These are phyloP conservation scores for Paramormyrops hopkinsi DNA, from an alignment of 2,797 vertebrate species.

Conservation along the genomic window DNA sequence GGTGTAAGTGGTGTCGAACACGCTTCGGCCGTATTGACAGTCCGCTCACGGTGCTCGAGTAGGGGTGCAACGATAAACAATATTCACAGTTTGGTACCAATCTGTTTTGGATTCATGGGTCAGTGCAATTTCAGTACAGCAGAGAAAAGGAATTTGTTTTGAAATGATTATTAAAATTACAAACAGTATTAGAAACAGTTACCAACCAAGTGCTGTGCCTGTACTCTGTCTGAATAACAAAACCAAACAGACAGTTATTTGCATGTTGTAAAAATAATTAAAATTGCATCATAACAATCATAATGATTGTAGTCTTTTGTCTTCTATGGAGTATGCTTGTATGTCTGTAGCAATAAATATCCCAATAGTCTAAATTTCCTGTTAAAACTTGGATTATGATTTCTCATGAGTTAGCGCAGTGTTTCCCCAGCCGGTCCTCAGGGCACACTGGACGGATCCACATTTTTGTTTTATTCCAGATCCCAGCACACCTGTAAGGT, in stretches of 20 bases:
- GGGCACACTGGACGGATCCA: neutral
- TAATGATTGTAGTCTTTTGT: neutral
- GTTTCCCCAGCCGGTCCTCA: neutral
- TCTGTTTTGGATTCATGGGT: neutral
- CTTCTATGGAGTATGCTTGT: neutral
- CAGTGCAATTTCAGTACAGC: neutral
- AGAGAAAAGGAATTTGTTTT: neutral
- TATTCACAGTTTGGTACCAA: neutral
- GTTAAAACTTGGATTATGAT: neutral
- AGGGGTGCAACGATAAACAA: neutral
- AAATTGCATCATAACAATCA: neutral
- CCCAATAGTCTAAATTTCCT: neutral
- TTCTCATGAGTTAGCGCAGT: neutral
- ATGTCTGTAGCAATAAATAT: neutral
- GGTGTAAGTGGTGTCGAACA: neutral
- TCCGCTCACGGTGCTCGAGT: neutral
- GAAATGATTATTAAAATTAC: neutral
- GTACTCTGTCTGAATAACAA: neutral
- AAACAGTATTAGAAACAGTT: neutral
- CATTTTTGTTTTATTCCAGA: neutral
- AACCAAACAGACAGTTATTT: neutral
- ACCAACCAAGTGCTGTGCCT: neutral
- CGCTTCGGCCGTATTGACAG: neutral
- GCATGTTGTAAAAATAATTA: neutral
- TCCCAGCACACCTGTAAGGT: neutral